Percentiles rank a stretch among this genome's conserved stretches.
Evolutionary conservation across 2,113 vertebrate genomes (phyloP).

Genomic region (Climacteris rufus): DNA sequence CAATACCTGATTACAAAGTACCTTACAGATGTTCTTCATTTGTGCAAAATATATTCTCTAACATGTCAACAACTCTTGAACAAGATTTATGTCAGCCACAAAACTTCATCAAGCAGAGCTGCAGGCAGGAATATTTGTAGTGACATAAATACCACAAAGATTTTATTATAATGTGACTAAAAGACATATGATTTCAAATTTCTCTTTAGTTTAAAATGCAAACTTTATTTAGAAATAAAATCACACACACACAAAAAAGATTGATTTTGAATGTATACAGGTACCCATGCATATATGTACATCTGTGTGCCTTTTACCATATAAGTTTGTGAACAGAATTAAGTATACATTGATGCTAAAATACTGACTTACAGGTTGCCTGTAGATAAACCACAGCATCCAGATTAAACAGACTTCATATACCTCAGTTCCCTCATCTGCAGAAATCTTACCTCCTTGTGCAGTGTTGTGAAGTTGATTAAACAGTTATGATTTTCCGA

Average conservation of each 20-base stretch:
- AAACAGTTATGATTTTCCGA: neutral
- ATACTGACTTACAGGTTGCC: neutral
- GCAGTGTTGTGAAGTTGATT: neutral
- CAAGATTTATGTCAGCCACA: neutral
- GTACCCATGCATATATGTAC: rapidly evolving
- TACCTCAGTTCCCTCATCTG: neutral
- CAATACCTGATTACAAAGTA: neutral
- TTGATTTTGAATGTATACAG: neutral
- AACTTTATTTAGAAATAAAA: neutral
- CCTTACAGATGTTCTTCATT: neutral
- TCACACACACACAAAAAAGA: neutral
- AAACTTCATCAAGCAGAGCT: neutral
- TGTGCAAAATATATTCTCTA: neutral
- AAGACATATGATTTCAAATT: neutral
- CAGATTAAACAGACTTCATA: neutral
- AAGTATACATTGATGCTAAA: neutral
- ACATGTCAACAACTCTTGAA: neutral
- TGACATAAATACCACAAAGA: neutral
- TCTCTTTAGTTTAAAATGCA: neutral
- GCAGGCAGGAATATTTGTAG: neutral
- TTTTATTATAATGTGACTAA: neutral
- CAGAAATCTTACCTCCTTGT: neutral
- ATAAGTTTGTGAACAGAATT: neutral
- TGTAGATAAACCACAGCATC: neutral
- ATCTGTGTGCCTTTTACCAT: neutral